Percentiles rank a stretch among this genome's conserved stretches.
phyloP scores from a whole-genome alignment of 1,140 invertebrate genomes.

The Asbolus verrucosus region DNA sequence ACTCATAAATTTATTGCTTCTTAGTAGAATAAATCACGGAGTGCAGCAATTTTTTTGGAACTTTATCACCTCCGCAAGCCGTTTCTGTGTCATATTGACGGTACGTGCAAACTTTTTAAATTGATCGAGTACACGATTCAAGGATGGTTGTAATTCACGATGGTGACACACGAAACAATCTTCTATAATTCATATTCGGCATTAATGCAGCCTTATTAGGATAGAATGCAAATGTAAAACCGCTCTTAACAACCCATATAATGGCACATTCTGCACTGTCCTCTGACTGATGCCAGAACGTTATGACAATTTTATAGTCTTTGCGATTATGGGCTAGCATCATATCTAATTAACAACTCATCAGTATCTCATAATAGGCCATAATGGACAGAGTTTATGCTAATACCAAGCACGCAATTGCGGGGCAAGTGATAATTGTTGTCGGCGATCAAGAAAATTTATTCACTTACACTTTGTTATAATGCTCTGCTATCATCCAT shows the following conservation, averaged over 20 bases:
- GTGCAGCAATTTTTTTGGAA: not conserved
- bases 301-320: conserved; percentile 24
- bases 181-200: conserved; percentile 17
- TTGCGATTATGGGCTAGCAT: not conserved
- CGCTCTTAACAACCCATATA: conserved; percentile 14
- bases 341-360: conserved; percentile 30
- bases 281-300: conserved; percentile 15
- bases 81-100: too few relatives aligned
- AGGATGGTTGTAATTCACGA: conserved; percentile 16
- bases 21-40: too few relatives aligned
- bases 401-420: conserved; percentile 23
- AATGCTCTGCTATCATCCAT: conserved; percentile 19
- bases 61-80: conserved; percentile 11
- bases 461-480: conserved; percentile 4
- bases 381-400: conserved; percentile 23
- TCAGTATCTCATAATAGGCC: not conserved
- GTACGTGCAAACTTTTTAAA: conserved; percentile 26
- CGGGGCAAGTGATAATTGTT: conserved; percentile 29
- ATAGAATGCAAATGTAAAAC: conserved; percentile 7
- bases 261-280: conserved; percentile 14
- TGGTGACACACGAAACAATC: conserved; percentile 1
- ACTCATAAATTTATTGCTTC: too few relatives aligned
- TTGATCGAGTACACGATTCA: not conserved
- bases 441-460: conserved; percentile 28
- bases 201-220: not conserved